Conservation (phyloP, 2,113 vertebrate species). For the Agelaius tricolor region DNA sequence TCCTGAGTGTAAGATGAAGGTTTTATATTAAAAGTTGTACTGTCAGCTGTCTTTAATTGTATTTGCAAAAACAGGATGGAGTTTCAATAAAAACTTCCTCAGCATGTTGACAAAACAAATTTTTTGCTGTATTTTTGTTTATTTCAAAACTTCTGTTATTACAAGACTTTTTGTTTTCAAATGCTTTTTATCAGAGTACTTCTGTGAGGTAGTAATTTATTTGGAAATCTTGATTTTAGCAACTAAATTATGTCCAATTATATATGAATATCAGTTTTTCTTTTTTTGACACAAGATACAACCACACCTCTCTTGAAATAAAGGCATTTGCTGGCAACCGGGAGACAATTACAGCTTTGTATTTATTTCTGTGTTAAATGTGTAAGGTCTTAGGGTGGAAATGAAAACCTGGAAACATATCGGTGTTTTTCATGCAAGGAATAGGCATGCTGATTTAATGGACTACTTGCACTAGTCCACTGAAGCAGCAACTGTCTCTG, state of each 20-base stretch:
- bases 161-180: neutral
- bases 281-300: neutral
- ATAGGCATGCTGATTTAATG: neutral
- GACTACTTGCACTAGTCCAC: neutral
- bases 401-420: neutral
- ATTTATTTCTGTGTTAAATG: neutral
- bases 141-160: neutral
- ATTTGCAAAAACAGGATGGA: neutral
- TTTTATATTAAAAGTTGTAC: neutral
- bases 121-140: neutral
- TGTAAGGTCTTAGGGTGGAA: neutral
- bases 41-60: neutral
- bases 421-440: neutral
- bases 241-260: neutral
- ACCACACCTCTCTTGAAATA: neutral
- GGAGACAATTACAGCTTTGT: neutral
- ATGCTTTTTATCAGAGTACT: neutral
- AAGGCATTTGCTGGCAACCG: neutral
- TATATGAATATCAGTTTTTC: neutral
- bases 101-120: neutral
- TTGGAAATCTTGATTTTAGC: neutral
- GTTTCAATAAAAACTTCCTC: neutral
- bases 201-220: rapidly evolving
- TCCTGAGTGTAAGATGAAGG: neutral
- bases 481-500: neutral